Conservation (phyloP, 2,113 vertebrate species). For the Hippoglossus stenolepis region DNA sequence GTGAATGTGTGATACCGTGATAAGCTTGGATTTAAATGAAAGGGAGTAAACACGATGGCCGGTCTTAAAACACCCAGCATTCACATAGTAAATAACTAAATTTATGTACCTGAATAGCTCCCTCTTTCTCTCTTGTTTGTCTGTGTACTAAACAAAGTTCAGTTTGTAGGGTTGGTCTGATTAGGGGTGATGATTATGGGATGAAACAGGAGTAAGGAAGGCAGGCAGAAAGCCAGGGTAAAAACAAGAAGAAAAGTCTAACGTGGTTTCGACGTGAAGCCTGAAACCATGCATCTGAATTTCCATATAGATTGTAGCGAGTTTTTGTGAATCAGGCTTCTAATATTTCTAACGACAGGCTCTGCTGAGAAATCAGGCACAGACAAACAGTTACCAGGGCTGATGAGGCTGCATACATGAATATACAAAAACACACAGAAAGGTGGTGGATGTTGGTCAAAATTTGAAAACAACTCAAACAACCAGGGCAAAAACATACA, state of each 20-base stretch:
- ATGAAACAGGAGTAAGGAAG: not conserved
- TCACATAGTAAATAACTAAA: slow-evolving; percentile 7
- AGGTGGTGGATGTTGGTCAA: not conserved
- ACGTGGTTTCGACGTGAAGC: slow-evolving; percentile 4
- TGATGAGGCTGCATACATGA: slow-evolving; percentile 41
- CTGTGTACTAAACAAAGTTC: not conserved
- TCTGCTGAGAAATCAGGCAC: slow-evolving; percentile 55
- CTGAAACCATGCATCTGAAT: slow-evolving; percentile 51
- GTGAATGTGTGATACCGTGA: slow-evolving; percentile 39
- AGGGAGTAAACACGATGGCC: not conserved
- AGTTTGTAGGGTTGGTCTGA: not conserved
- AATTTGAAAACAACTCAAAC: not conserved
- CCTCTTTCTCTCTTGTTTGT: not conserved
- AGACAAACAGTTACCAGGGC: slow-evolving; percentile 11
- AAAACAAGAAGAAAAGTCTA: slow-evolving; percentile 5
- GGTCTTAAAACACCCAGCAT: slow-evolving; percentile 17
- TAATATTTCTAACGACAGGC: slow-evolving; percentile 49
- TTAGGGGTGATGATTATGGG: not conserved
- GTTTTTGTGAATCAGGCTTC: slow-evolving; percentile 35
- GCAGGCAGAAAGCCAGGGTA: not conserved
- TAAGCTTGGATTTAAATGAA: slow-evolving; percentile 48
- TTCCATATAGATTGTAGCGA: slow-evolving; percentile 61
- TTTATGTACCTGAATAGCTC: not conserved
- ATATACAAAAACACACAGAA: slow-evolving; percentile 30
- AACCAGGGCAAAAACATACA: not conserved